Base-by-base conservation (phyloP, 2,113 vertebrate species). In the Larimichthys polyactis region DNA sequence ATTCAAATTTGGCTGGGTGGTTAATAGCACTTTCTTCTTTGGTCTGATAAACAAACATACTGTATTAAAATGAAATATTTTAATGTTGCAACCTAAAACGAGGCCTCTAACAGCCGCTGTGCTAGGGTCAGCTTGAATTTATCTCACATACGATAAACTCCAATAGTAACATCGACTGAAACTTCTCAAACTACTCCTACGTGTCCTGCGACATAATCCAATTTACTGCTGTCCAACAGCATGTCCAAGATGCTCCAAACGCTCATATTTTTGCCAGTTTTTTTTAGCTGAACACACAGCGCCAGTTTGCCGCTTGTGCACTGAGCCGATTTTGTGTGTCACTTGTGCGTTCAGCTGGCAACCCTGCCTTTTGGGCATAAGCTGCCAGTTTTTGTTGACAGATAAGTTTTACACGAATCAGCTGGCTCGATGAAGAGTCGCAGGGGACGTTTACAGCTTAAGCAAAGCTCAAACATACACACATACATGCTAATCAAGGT, bases 171-270 rank as follows among this genome's bases (percentile, higher is more conserved):
- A 54, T 20, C 15, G 4, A 32, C 16, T 11, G 10, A 46, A 44
- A 54, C 54, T 27, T 59, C 32, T 62, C 51, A 55, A 71, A 54
- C 9, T 46, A 49, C 65, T 67, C 48, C 43, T 43, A 43, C 10
- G 16, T 68, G 22, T 79, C 44, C 67, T 54, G 15, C 80, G 60
- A 74, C 63, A 62, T 70, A 69, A 81, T 48, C 62, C 46, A 67
- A 43, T 54, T 43, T 43, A 27, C 70, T 1, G 12, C 65, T 19
- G 66, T 63, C 55, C 62, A 29, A 24, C 63, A 74, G 20, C 69
- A 52, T 67, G 19, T 14, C 58, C 59, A 68, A 36, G 62, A 40
- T 49, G 0, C 44, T 8, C 57, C 67, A 68, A 20, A 64, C 64
- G 10, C 59, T 44, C 43, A 0, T 8, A 51, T 43, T 69, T 51